Evolutionary conservation across 2,888 invertebrate genomes (phyloP), one percentile per base, ranked within the genome.

Genomic region (Cyrtodaria siliqua): DNA sequence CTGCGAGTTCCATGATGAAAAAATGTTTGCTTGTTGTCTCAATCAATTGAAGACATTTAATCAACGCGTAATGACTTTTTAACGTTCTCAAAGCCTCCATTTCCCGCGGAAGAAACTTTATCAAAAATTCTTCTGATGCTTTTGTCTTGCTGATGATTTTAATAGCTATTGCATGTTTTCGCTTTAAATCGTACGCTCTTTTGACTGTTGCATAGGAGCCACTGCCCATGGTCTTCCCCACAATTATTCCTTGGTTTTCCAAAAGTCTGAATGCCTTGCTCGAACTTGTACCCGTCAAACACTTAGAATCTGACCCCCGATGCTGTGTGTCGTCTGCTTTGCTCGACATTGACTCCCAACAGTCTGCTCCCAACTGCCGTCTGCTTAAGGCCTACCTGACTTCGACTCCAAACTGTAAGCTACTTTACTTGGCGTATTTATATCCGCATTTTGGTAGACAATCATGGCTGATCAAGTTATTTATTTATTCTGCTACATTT

Each of bases 121-220:
- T 63, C 16, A 92, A 62, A 60, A 87, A 92, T 53, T 91, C 92
- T 2, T 82, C 74, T 4, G 89, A 90, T 2, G 91, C 90, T 49
- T 86, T 87, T 56, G 83, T 83, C 78, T 91, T 92, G 4, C 88
- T 88, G 2, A 92, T 90, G 44, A 92, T 89, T 83, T 92, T 92
- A n/a, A 92, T 84, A 0, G 92, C 92, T 0, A 92, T 90, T 68
- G 87, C 85, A 24, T 74, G 76, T 57, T 88, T 88, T 81, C 89
- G 86, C 23, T 86, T 85, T 9, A 84, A 68, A 18, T 91, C 91
- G 71, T 86, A 90, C 0, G 91, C 91, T 14, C 86, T 83, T 66
- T 89, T 88, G 1, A 92, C 92, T n/a, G 84, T 84, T 8, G 90
- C 92, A 68, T 91, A 92, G 1, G 92, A 90, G 9, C 92, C 92